Evolutionary conservation across 1,140 invertebrate species (phyloP).

Genomic region (Solenopsis fugax): DNA sequence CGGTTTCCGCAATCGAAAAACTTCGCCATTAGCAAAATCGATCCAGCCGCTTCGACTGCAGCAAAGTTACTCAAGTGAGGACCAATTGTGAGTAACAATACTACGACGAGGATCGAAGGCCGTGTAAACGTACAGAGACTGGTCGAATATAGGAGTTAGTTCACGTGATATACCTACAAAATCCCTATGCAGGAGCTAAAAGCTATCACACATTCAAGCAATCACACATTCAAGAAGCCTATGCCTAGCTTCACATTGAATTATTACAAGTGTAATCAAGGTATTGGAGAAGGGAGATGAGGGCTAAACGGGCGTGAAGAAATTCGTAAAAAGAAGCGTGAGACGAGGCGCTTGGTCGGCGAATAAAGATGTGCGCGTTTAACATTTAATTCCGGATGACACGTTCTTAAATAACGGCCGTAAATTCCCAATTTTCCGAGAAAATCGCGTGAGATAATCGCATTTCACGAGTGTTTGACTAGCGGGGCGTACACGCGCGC

Average conservation of each 20-base stretch:
- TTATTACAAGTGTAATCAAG: not conserved
- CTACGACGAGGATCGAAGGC: not conserved
- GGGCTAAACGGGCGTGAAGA: too few relatives aligned
- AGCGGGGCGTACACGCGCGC: not conserved
- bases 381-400: not conserved
- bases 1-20: slow-evolving; percentile 54
- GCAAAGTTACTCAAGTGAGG: not conserved
- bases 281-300: too few relatives aligned
- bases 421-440: slow-evolving; percentile 41
- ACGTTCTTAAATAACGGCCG: slow-evolving; percentile 42
- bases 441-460: slow-evolving; percentile 44
- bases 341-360: not conserved
- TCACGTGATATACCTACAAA: not conserved
- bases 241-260: not conserved
- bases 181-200: not conserved
- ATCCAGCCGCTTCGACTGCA: slow-evolving; percentile 4
- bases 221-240: not conserved
- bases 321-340: not conserved
- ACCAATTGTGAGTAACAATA: slow-evolving; percentile 30
- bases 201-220: not conserved
- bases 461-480: slow-evolving; percentile 51
- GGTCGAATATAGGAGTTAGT: not conserved
- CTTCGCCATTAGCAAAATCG: slow-evolving; percentile 61
- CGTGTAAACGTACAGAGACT: not conserved
- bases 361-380: not conserved